Conservation (phyloP, 2,113 vertebrate species). For the Clinocottus analis region DNA sequence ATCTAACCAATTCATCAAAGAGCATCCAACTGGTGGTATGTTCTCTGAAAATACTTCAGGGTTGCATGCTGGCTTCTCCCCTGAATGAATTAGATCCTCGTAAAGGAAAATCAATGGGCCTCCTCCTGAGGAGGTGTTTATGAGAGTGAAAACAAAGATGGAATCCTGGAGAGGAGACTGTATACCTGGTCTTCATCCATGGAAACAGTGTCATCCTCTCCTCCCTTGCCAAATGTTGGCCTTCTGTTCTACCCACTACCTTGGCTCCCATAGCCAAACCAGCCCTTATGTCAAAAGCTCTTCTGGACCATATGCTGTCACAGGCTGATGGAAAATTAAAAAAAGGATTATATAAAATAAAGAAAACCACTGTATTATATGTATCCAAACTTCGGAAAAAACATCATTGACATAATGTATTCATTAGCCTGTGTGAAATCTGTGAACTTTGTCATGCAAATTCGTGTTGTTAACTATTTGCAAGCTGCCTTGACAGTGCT, state of each 20-base stretch:
- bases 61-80: constrained; percentile 4
- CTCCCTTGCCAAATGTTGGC: constrained; percentile 47
- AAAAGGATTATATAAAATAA: rapidly evolving
- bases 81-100: constrained; percentile 30
- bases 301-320: constrained; percentile 13
- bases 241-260: constrained; percentile 60
- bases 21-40: neutral
- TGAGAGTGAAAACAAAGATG: constrained; percentile 42
- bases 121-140: constrained; percentile 53
- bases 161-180: constrained; percentile 19
- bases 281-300: constrained; percentile 64
- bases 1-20: neutral
- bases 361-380: rapidly evolving
- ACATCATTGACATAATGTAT: neutral
- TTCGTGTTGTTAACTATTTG: neutral
- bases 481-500: neutral
- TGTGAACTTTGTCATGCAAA: neutral
- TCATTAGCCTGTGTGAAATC: neutral
- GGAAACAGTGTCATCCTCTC: constrained; percentile 35
- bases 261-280: constrained; percentile 42
- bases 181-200: constrained; percentile 34
- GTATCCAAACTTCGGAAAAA: too few species aligned
- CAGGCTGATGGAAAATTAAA: neutral
- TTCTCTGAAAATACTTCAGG: constrained; percentile 7
- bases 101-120: constrained; percentile 56